Conservation (phyloP, 2,797 vertebrate species). For the Pyrocephalus nanus region DNA sequence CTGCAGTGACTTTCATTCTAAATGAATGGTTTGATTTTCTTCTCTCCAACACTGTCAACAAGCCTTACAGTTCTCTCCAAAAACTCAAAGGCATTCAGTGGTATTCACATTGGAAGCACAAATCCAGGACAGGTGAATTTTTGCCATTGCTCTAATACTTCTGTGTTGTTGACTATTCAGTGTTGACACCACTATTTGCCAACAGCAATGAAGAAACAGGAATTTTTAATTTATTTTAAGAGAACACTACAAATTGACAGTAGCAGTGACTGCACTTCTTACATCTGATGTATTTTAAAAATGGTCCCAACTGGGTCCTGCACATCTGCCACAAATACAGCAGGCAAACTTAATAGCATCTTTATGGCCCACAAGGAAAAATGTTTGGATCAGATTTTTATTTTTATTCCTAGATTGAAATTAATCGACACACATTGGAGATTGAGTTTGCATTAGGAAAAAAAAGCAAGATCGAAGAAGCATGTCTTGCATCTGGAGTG, state of each 20-base stretch:
- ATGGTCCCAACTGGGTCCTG: background rate
- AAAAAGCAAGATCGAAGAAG: background rate
- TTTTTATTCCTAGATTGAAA: constrained; percentile 11
- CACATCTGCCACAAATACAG: background rate
- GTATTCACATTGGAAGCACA: background rate
- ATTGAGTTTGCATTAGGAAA: background rate
- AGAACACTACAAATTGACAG: background rate
- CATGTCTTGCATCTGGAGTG: background rate
- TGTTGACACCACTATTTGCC: background rate
- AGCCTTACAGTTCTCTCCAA: background rate
- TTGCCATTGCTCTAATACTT: background rate
- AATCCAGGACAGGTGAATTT: background rate
- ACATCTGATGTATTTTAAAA: background rate
- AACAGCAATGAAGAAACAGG: background rate
- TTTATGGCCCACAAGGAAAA: background rate
- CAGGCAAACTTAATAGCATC: background rate
- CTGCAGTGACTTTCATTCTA: background rate
- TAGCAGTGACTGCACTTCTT: background rate
- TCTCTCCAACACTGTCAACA: background rate
- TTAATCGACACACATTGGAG: background rate
- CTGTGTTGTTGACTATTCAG: background rate
- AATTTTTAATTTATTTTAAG: background rate
- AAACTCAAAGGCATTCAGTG: background rate
- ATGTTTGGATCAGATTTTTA: background rate
- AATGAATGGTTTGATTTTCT: background rate